Base-by-base conservation (phyloP, 2,888 invertebrate genomes). In the Trileptium ribeirensis region DNA sequence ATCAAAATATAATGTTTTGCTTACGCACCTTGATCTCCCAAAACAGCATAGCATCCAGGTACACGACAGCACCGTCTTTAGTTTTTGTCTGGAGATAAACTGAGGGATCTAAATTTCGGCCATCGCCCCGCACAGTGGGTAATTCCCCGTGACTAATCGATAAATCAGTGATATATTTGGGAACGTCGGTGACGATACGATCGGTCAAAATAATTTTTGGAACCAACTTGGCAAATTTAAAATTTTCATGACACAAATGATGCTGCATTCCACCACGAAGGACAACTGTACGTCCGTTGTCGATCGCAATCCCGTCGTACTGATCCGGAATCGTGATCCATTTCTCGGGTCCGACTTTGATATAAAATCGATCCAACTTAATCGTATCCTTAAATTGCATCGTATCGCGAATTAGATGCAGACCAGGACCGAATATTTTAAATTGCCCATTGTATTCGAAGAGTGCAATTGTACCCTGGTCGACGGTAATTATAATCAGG, bases 361-460 rank as follows among this genome's bases (percentile, higher is more conserved):
- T 75, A 36, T 75, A 75, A 36, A 75, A 75, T 38, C 36, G 36
- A n/a, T 75, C 39, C 39, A 75, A 39, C n/a, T 39, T 36, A 8
- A 75, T 75, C 3, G 39, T 39, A 36, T 36, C 37, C n/a, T 36
- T 24, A 38, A 75, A 75, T 8, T 75, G 77, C 77, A 75, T 75
- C 8, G 34, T 75, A 36, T 75, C 77, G 8, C 77, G 34, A n/a
- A 75, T 75, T 38, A 75, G 39, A 38, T 75, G 77, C 37, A 75
- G n/a, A 15, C 77, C 77, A 29, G 77, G 77, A 3, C 77, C 77
- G n/a, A 75, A 34, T 38, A 75, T 75, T 75, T 75, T 75, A 36
- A 37, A 75, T 36, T 75, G 77, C 39, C 77, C 77, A 36, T 75
- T 75, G 77, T 75, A 75, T 36, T 75, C 77, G n/a, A 75, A 75